Conservation (phyloP, 2,888 invertebrate species). For the Oasisia sp. region DNA sequence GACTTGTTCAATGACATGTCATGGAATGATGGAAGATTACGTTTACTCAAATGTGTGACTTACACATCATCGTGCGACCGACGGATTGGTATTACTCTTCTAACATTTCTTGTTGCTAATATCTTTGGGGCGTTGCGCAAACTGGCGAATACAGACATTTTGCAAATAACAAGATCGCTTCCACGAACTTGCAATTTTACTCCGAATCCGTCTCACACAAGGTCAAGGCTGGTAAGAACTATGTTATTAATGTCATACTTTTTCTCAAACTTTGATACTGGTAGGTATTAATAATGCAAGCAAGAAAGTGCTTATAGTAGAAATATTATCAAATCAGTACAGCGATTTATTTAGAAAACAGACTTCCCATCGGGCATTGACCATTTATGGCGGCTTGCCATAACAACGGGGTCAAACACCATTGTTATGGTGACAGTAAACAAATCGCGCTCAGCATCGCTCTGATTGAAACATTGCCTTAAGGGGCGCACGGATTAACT, state of each 20-base stretch:
- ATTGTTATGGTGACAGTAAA: neutral
- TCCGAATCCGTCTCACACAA: neutral
- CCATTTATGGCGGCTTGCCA: neutral
- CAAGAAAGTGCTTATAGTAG: neutral
- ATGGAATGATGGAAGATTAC: neutral
- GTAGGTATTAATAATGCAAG: neutral
- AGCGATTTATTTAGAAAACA: neutral
- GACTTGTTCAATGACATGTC: neutral
- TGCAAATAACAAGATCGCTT: neutral
- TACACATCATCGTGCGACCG: conserved; percentile 6
- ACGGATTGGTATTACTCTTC: neutral
- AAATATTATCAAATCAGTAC: neutral
- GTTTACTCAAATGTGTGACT: neutral
- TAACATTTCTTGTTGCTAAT: conserved; percentile 17
- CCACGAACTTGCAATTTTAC: neutral
- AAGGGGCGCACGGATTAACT: conserved; percentile 17
- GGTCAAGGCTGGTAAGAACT: neutral
- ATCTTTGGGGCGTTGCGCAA: neutral
- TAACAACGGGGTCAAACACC: neutral
- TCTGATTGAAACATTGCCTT: neutral
- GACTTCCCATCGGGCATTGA: neutral
- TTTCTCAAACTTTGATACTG: neutral
- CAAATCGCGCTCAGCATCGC: conserved; percentile 9
- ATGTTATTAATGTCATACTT: neutral
- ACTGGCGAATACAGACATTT: conserved; percentile 1